A percentile compares a stretch with the other conserved stretches of the same genome.
phyloP scores from a whole-genome alignment of 2,113 vertebrate species.

The Bubo blakistoni region DNA sequence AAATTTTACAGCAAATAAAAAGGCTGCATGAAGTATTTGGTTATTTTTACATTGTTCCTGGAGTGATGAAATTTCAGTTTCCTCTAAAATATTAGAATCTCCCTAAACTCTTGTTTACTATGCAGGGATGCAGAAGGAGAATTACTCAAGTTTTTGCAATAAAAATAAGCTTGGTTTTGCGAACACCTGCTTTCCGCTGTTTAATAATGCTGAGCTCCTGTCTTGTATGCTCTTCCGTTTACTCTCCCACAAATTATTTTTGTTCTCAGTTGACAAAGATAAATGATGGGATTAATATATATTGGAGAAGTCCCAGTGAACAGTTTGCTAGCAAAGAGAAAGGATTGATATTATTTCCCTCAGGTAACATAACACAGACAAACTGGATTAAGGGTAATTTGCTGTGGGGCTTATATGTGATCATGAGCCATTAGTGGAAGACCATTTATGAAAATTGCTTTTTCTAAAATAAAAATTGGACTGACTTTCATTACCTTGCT shows the following conservation, averaged over 20 bases:
- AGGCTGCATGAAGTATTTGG: not conserved
- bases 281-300: constrained; percentile 99
- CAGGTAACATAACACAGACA: constrained; percentile 89
- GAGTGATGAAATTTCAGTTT: constrained; percentile 49
- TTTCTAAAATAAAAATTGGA: constrained; percentile 81
- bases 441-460: constrained; percentile 87
- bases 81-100: constrained; percentile 20
- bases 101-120: constrained; percentile 69
- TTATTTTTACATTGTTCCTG: not conserved
- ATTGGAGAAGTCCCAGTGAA: constrained; percentile 88
- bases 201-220: constrained; percentile 81
- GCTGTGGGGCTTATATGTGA: constrained; percentile 90
- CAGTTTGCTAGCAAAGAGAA: constrained; percentile 74
- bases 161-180: constrained; percentile 76
- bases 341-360: constrained; percentile 94
- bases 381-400: constrained; percentile 98
- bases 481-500: constrained; percentile 66
- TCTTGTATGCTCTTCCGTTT: constrained; percentile 84
- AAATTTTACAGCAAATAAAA: not conserved
- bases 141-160: constrained; percentile 80
- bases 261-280: constrained; percentile 96
- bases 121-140: constrained; percentile 74
- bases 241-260: constrained; percentile 91
- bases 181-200: constrained; percentile 86
- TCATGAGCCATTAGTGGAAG: constrained; percentile 90